Evolutionary conservation across 2,888 invertebrate genomes (phyloP), one percentile per base, ranked within the genome.

Genomic region (Synanthedon andrenaeformis): DNA sequence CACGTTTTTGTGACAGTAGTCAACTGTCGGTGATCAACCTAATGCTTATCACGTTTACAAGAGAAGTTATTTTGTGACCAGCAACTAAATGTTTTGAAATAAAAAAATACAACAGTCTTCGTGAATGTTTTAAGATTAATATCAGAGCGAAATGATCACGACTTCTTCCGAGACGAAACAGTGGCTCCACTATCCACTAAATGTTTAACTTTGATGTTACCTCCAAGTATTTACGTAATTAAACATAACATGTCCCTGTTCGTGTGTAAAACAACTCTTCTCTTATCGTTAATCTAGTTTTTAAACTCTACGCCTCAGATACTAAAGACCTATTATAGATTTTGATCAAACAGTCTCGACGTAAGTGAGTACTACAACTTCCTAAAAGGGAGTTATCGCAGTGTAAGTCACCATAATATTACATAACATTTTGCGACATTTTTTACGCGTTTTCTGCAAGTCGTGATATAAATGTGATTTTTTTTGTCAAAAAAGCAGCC

Each of bases 291-390:
- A 35, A 35, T 35, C 35, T 35, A 35, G 35, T 35, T 35, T 35
- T 35, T 35, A 10, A 35, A 35, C 35, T 35, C 35, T 10, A 35
- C 8, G 35, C 35, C 35, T 35, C 10, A 35, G 35, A 28, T 28
- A 28, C 8, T 28, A 28, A 23, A 35, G 35, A 35, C 35, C 61
- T 57, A 52, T 51, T 58, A 59, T 59, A 61, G 61, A 64, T 61
- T 59, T 59, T 62, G 61, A 67, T 64, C 64, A 62, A 58, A 59
- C 23, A 23, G 4, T 5, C 5, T 23, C 23, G 23, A 23, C 14
- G 10, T 45, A 62, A 60, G 58, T 57, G 60, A 59, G 59, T 63
- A 59, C 60, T 57, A 57, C 57, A 61, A 60, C 61, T 62, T 60
- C 58, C 54, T 59, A 58, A 60, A 45, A 45, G 45, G 45, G 45